phyloP scores from a whole-genome alignment of 2,797 vertebrate species.

The Lerista edwardsae region DNA sequence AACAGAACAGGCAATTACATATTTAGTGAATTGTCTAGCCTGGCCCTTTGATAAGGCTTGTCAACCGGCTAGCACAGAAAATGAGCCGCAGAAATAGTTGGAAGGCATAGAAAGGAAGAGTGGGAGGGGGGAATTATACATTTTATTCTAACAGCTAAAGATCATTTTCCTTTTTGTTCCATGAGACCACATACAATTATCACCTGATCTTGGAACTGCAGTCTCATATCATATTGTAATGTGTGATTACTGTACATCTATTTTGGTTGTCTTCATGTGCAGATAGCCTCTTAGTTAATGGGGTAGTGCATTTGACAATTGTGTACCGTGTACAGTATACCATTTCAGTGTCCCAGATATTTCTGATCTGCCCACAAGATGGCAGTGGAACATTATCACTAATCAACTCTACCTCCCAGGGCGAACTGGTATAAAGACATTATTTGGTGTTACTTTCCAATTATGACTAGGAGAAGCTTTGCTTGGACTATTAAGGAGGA shows the following conservation, averaged over 20 bases:
- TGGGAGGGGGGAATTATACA: too few species aligned
- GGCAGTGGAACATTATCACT: constrained; percentile 71
- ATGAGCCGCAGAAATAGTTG: too few species aligned
- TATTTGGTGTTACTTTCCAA: not conserved
- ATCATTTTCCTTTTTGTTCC: not conserved
- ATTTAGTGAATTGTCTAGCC: too few species aligned
- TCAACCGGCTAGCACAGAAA: too few species aligned
- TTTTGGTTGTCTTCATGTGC: not conserved
- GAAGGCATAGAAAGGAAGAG: too few species aligned
- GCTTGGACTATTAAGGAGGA: not conserved
- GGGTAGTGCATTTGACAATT: accelerated
- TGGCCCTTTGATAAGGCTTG: too few species aligned
- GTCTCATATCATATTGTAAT: not conserved
- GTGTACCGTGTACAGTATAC: accelerated
- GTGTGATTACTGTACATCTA: not conserved
- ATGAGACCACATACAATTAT: not conserved
- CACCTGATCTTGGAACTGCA: not conserved
- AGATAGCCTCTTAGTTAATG: accelerated
- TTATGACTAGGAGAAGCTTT: not conserved
- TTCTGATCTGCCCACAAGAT: constrained; percentile 74
- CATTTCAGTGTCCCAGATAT: constrained; percentile 17
- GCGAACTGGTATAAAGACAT: not conserved
- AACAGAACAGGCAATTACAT: too few species aligned
- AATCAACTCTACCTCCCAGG: constrained; percentile 22
- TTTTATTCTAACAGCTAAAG: too few species aligned